Evolutionary conservation across 30 jellyfish, hydroid and myxozoan genomes (phyloP), one percentile per base, ranked within the genome.

Genomic region (Aurelia sp.): DNA sequence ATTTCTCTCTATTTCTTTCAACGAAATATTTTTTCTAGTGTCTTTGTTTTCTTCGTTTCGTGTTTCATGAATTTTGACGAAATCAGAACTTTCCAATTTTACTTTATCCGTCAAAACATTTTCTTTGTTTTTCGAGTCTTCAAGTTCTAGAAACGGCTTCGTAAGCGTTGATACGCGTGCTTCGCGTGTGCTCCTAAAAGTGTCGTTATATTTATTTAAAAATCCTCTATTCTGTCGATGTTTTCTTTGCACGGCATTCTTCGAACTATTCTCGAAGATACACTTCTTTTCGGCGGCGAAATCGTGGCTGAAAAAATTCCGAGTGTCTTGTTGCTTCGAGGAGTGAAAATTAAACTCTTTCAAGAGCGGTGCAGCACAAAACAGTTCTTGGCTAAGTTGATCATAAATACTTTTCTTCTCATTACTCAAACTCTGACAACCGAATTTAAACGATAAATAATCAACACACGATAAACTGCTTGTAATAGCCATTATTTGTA

Each of bases 401-500:
- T 83, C 40, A 51, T 83, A 83, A 55, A 60, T 72, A 31, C 73
- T 85, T 44, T 44, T 44, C 63, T 50, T 70, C 12, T 83, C 92
- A 52, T 72, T 41, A 47, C 48, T 68, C 65, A 83, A 53, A 60
- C 81, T 83, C 27, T 83, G 92, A 67, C 92, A 55, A 51, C 92
- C 92, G 44, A 83, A 71, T 71, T 83, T 83, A 24, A 83, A 41
- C 19, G 92, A 75, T 21, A 83, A 53, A 72, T 83, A 83, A 27
- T 83, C 92, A 31, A 83, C 86, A 70, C 92, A 83, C 16, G 92
- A 83, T 16, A 83, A 57, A 74, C 86, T 83, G 24, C 81, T 51
- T 3, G 92, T 71, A 20, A 75, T 20, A 66, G 92, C 86, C 92
- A 83, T 83, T 30, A n/a, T 59, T 21, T 59, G 24, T 21, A 21